phyloP scores from a whole-genome alignment of 1,140 invertebrate genomes.

The Zaprionus camerounensis region DNA sequence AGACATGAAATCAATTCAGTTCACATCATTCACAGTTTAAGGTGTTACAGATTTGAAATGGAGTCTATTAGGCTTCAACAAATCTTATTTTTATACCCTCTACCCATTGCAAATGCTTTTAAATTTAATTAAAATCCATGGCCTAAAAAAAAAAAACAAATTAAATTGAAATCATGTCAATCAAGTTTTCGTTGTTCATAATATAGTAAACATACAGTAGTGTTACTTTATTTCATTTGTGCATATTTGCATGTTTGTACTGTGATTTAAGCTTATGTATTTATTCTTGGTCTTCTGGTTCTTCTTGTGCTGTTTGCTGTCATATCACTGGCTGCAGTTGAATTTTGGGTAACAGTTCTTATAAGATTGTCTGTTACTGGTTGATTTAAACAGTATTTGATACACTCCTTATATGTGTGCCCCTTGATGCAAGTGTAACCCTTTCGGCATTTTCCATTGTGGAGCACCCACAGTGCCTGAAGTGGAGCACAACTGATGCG shows the following conservation, averaged over 20 bases:
- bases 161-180: too few species aligned
- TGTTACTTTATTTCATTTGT: too few species aligned
- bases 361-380: rapidly evolving
- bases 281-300: not conserved
- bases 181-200: too few species aligned
- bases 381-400: not conserved
- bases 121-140: too few species aligned
- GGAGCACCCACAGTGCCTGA: not conserved
- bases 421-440: not conserved
- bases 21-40: not conserved
- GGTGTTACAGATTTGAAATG: too few species aligned
- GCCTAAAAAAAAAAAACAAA: too few species aligned
- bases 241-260: not conserved
- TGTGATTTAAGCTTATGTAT: not conserved
- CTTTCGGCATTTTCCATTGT: not conserved
- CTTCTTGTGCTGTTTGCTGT: not conserved
- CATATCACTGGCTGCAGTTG: not conserved
- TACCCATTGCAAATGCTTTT: too few species aligned
- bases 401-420: not conserved
- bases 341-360: not conserved
- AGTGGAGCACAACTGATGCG: not conserved
- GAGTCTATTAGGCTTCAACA: too few species aligned
- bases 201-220: too few species aligned
- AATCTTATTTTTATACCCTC: too few species aligned
- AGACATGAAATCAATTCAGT: not conserved